These are phyloP conservation scores for Centruroides sculpturatus DNA, from an alignment of 1,140 invertebrate species.

Conservation along the genomic window DNA sequence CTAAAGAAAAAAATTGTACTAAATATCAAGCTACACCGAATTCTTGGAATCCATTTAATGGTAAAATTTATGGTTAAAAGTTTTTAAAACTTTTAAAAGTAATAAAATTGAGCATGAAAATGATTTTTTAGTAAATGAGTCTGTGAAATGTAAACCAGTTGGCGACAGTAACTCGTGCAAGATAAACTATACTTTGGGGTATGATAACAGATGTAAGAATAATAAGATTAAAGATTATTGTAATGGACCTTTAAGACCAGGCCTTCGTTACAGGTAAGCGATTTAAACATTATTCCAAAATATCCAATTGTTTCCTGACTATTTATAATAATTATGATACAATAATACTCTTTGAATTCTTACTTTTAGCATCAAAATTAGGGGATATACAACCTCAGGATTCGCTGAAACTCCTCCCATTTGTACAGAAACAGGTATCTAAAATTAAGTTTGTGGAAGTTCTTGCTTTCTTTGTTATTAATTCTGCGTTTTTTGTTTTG, in stretches of 20 bases:
- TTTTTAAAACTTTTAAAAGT: too few relatives aligned
- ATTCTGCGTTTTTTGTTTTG: too few relatives aligned
- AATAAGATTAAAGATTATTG: not conserved
- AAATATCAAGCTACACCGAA: slow-evolving; percentile 7
- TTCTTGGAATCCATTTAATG: slow-evolving; percentile 6
- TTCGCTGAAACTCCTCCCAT: slow-evolving; percentile 5
- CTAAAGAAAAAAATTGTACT: too few relatives aligned
- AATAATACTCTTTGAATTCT: not conserved
- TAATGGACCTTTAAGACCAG: slow-evolving; percentile 5
- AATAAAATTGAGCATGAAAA: not conserved
- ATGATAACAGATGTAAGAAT: not conserved
- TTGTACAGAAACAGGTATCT: slow-evolving; percentile 2
- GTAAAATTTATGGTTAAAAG: not conserved
- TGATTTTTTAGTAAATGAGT: not conserved
- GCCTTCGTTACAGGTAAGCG: slow-evolving; percentile 2
- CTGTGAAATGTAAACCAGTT: not conserved
- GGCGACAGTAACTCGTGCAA: too few relatives aligned
- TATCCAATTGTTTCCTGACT: too few relatives aligned
- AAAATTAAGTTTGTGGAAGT: too few relatives aligned
- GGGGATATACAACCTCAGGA: slow-evolving; percentile 9
- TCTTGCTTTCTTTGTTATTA: too few relatives aligned
- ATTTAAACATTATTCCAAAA: too few relatives aligned
- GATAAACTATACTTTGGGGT: not conserved
- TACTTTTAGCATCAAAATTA: slow-evolving; percentile 4
- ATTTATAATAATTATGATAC: too few relatives aligned